phyloP scores from a whole-genome alignment of 2,888 invertebrate genomes.

The Ophion obscuratus region DNA sequence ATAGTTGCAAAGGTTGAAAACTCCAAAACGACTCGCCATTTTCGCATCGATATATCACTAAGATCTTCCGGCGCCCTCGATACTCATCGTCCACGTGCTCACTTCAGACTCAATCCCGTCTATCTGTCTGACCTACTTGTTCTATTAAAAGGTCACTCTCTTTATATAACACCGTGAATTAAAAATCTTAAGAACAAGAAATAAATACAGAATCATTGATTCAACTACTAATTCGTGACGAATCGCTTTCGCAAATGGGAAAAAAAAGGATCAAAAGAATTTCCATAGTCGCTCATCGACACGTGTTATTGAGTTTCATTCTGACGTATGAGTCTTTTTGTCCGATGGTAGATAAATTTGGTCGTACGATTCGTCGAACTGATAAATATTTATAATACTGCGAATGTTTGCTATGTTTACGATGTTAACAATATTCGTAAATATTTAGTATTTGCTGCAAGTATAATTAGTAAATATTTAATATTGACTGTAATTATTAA shows the following conservation, averaged over 20 bases:
- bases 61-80: conserved; percentile 9
- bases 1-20: neutral
- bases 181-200: neutral
- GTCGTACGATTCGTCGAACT: no score
- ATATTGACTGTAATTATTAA: no score
- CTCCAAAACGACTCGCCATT: neutral
- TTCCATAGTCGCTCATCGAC: neutral
- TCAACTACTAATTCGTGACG: neutral
- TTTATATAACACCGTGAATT: conserved; percentile 24
- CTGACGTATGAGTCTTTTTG: neutral
- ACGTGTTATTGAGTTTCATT: neutral
- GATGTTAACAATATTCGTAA: no score
- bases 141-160: conserved; percentile 43
- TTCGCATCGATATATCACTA: neutral
- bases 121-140: conserved; percentile 45
- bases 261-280: neutral
- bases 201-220: neutral
- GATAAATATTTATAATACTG: no score
- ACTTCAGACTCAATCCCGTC: conserved; percentile 41
- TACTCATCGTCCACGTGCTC: conserved; percentile 40
- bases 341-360: neutral
- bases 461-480: no score
- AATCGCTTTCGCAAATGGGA: neutral
- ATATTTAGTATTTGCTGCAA: no score
- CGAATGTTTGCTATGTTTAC: no score